Conservation (phyloP, 2,797 vertebrate genomes). For the Lates japonicus region DNA sequence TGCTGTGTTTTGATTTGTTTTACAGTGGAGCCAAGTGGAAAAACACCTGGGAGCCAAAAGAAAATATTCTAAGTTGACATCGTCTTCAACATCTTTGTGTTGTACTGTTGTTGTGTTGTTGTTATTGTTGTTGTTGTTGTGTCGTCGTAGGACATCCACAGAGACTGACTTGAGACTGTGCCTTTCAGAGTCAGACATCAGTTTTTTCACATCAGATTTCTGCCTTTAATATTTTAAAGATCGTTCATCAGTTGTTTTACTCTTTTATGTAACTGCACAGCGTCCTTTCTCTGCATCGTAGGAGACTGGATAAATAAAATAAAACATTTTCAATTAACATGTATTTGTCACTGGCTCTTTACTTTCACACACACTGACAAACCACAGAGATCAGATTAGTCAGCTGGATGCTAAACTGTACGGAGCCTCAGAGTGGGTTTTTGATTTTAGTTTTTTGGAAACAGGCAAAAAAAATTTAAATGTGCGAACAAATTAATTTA, state of each 20-base stretch:
- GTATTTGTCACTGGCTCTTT: background rate
- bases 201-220: background rate
- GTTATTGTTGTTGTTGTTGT: background rate
- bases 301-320: background rate
- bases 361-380: too few species aligned
- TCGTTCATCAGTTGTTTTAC: background rate
- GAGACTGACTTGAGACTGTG: background rate
- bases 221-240: background rate
- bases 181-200: too few species aligned
- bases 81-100: background rate
- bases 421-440: too few species aligned
- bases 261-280: background rate
- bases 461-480: too few species aligned
- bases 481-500: too few species aligned
- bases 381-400: too few species aligned
- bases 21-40: background rate
- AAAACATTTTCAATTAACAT: background rate
- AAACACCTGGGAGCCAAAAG: constrained; percentile 6
- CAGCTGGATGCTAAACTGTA: too few species aligned
- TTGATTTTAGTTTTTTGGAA: too few species aligned
- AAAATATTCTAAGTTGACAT: background rate
- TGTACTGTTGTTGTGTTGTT: background rate
- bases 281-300: background rate
- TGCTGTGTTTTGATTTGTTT: background rate
- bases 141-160: background rate